Base-by-base conservation (phyloP, 1,140 invertebrate species). In the Planococcus citri region DNA sequence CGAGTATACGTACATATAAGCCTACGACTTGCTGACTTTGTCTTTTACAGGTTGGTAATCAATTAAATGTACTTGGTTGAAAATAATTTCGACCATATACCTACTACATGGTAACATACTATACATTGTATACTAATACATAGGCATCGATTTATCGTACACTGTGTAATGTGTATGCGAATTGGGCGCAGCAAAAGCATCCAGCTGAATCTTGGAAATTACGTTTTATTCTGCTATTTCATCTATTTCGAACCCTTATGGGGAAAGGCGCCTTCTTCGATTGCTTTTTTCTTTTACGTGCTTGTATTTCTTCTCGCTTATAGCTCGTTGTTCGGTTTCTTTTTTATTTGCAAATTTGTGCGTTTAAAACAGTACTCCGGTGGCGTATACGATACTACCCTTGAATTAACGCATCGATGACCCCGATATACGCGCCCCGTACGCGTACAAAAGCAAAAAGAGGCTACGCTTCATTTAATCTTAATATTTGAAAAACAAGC, bases 211-310 rank as follows among this genome's bases (percentile, higher is more conserved):
- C 41, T 51, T 51, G 41, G 41, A 51, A 51, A 51, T 51, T 17
- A 14, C 41, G 41, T 51, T 51, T 51, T 51, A 51, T 51, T 51
- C 41, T 51, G 41, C 41, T 51, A 51, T 51, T 51, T 51, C 41
- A 51, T 51, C 41, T 51, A 51, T 51, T 51, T 51, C 41, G 41
- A 51, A 51, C 41, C 41, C 41, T 51, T 51, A 51, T 17, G 41
- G 12, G 17, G 41, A 51, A 51, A 51, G 41, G 41, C n/a, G 4
- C 17, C 17, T 51, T 51, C 41, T 51, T 51, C 41, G 41, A 51
- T 51, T 51, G 41, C 41, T 51, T 51, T 51, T 51, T 51, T 51
- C n/a, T 51, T 51, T 51, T 20, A 51, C 41, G 10, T 17, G 41
- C 14, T 51, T 51, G 41, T 51, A 20, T 58, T 58, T 22, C 21